phyloP scores from a whole-genome alignment of 2,113 vertebrate genomes.

The Zosterops borbonicus region DNA sequence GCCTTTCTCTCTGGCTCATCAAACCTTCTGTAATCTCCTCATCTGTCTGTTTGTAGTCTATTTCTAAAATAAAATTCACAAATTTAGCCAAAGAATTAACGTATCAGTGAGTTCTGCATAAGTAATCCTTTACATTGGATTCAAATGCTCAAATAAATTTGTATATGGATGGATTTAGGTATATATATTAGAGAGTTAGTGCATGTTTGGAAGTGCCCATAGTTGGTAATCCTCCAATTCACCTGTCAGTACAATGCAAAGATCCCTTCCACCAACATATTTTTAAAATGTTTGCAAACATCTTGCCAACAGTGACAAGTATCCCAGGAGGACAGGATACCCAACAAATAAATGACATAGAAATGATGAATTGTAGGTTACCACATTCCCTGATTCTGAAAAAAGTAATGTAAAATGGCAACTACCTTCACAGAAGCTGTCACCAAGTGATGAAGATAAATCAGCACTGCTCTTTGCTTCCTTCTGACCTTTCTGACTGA shows the following conservation, averaged over 20 bases:
- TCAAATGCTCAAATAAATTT: background rate
- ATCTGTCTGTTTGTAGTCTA: background rate
- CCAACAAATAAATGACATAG: background rate
- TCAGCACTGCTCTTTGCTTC: background rate
- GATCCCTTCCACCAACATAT: background rate
- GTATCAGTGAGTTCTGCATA: background rate
- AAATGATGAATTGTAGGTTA: background rate
- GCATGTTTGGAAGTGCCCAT: background rate
- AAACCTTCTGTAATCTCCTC: background rate
- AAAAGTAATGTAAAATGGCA: background rate
- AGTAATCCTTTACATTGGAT: background rate
- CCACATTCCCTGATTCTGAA: background rate
- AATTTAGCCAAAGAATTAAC: background rate
- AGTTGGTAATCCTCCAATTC: background rate
- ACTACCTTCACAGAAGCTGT: background rate
- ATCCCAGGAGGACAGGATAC: background rate
- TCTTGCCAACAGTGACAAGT: background rate
- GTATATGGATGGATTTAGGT: background rate
- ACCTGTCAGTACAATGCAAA: background rate
- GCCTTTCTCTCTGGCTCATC: background rate
- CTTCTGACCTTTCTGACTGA: background rate
- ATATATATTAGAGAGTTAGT: background rate
- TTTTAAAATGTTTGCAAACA: background rate
- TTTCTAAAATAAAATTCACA: background rate
- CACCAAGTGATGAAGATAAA: background rate